A percentile compares a stretch with the other conserved stretches of the same genome.
Evolutionary conservation across 2,888 invertebrate genomes (phyloP).

Genomic region (Cyaniris semiargus): DNA sequence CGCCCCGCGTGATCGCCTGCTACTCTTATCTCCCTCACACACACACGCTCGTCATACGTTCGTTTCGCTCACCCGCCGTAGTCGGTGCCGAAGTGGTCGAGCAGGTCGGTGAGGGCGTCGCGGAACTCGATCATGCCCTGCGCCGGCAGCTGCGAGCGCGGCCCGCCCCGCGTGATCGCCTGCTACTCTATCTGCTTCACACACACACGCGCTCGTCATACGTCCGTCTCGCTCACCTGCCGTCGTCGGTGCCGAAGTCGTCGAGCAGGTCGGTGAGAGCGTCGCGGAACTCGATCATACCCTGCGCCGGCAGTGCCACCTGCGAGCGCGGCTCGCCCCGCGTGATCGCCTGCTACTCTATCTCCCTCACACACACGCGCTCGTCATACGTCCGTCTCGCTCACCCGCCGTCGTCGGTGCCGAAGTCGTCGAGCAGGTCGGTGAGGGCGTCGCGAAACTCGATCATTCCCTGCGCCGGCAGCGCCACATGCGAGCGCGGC

Average conservation of each 20-base stretch:
- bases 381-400: conserved; percentile 34
- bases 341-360: not conserved
- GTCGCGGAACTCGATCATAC: conserved; percentile 99
- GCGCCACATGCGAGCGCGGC: conserved; percentile 89
- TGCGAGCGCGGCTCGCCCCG: conserved; percentile 85
- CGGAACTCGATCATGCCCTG: conserved; percentile 99
- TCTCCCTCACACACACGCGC: too few relatives aligned
- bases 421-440: conserved; percentile 96
- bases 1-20: conserved; percentile 62
- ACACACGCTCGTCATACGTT: not conserved
- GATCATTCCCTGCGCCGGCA: conserved; percentile 99
- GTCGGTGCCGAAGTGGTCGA: conserved; percentile 96
- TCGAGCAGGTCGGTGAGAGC: conserved; percentile 97
- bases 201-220: not conserved
- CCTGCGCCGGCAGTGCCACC: conserved; percentile 98
- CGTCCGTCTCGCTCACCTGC: conserved; percentile 80
- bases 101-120: conserved; percentile 96
- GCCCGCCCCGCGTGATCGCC: conserved; percentile 92
- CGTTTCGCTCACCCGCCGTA: conserved; percentile 85
- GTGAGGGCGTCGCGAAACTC: conserved; percentile 99
- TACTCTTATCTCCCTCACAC: too few relatives aligned
- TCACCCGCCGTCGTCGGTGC: conserved; percentile 93
- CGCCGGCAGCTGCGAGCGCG: conserved; percentile 91
- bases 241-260: conserved; percentile 96
- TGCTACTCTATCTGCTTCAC: not conserved